These are phyloP conservation scores for Uloborus plumipes DNA, from an alignment of 2,888 invertebrate genomes.

Conservation along the genomic window DNA sequence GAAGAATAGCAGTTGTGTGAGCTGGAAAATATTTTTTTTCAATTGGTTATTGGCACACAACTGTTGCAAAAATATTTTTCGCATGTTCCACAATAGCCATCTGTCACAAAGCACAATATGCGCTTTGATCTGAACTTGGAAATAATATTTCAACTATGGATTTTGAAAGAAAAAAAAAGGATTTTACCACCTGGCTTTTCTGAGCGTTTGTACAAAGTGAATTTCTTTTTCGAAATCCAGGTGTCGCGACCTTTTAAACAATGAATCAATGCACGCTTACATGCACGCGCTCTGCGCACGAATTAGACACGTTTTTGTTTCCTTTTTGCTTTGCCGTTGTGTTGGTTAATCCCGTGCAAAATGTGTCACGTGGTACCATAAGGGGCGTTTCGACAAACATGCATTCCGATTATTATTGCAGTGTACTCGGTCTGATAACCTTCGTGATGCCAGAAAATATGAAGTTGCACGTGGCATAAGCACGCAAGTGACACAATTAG, in stretches of 20 bases:
- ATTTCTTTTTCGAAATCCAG: constrained; percentile 6
- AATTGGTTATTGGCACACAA: no score
- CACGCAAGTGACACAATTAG: not conserved
- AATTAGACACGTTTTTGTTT: constrained; percentile 15
- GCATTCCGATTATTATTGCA: no score
- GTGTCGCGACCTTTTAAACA: constrained; percentile 52
- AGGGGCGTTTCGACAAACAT: no score
- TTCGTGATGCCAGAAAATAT: constrained; percentile 10
- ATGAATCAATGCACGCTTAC: constrained; percentile 23
- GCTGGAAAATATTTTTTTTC: no score
- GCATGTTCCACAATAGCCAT: no score
- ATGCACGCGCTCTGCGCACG: constrained; percentile 38
- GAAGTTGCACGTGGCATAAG: constrained; percentile 37
- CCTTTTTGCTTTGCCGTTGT: not conserved
- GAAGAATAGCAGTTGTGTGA: not conserved
- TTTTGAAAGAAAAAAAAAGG: no score
- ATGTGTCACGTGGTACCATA: no score
- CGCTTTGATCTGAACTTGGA: no score
- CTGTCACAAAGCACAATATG: no score
- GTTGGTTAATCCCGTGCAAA: not conserved
- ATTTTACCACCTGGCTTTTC: not conserved
- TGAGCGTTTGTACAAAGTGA: no score
- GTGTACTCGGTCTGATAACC: not conserved
- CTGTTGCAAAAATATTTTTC: no score
- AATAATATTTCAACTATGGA: no score